Evolutionary conservation across 2,113 vertebrate species (phyloP), one percentile per base, ranked within the genome.

Genomic region (Onychostruthus taczanowskii): DNA sequence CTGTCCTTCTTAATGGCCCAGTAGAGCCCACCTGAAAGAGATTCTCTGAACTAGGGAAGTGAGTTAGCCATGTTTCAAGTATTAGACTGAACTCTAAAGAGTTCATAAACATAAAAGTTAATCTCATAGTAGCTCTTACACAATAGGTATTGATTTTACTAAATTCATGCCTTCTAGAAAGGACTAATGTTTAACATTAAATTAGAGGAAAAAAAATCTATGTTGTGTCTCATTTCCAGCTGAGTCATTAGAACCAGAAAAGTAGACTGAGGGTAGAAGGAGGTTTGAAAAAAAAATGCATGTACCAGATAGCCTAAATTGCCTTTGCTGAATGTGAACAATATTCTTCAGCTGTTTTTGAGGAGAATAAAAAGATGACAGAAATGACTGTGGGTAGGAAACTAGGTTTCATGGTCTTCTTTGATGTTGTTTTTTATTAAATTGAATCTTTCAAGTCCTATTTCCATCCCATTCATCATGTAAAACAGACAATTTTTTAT

Each of bases 171-270:
- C 50, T 88, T 80, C 72, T 52, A 89, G 53, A 83, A 85, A 90
- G 53, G 75, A 69, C 46, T 80, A 47, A 80, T 61, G 49, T 20
- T 90, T 83, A 90, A 86, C 49, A 66, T 26, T 80, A 81, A 96
- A 82, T 27, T 27, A 77, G 31, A 31, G 39, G 55, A 21, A 63
- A 61, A 61, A 86, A 89, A 62, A 75, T 44, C 18, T 56, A 11
- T 69, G 88, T 92, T 69, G 37, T 73, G 70, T 84, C 46, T 95
- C 64, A 80, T 94, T 93, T 95, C 49, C 55, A 92, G 55, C 19
- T 70, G 68, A 89, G 84, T 90, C 66, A 79, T 73, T 85, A 76
- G 86, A 79, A 90, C 11, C 47, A 88, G 49, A 79, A 68, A 75
- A 93, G 52, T 31, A 49, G 66, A 68, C 11, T 46, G 20, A 2